A percentile compares a stretch with the other conserved stretches of the same genome.
These are phyloP conservation scores for Drosophila siamana DNA, from an alignment of 2,888 invertebrate species.

Conservation along the genomic window DNA sequence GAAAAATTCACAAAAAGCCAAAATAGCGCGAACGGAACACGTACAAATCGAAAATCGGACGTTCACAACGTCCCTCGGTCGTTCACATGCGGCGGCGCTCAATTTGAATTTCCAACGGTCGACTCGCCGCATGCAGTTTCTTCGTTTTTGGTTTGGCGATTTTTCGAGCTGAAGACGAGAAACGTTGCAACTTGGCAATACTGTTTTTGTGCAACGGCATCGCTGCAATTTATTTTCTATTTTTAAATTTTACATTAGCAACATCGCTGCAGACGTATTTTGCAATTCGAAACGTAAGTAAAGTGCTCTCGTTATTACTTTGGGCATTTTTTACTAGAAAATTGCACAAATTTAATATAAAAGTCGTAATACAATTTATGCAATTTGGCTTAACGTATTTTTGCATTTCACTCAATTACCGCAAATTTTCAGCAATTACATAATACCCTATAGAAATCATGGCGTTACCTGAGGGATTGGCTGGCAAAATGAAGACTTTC, in stretches of 20 bases:
- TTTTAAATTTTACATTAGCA: conserved; percentile 57
- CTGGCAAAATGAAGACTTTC: conserved; percentile 82
- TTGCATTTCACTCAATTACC: neutral
- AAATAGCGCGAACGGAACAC: conserved; percentile 78
- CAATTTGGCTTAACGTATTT: too few relatives aligned
- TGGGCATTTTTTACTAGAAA: neutral
- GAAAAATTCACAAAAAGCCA: conserved; percentile 80
- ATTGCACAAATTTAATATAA: neutral
- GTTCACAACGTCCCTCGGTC: conserved; percentile 60
- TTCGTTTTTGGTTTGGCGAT: neutral
- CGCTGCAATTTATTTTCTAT: conserved; percentile 50
- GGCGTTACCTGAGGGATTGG: conserved; percentile 84
- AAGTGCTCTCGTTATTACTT: conserved; percentile 5
- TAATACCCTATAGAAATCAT: conserved; percentile 69
- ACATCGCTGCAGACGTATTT: conserved; percentile 42
- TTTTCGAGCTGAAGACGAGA: conserved; percentile 21
- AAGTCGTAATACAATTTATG: neutral
- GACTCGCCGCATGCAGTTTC: neutral
- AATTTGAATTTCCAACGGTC: conserved; percentile 47
- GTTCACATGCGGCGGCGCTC: conserved; percentile 50
- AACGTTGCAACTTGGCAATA: conserved; percentile 31
- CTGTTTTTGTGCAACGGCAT: conserved; percentile 31
- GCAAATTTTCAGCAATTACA: conserved; percentile 64
- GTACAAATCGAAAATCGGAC: conserved; percentile 66
- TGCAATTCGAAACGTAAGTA: conserved; percentile 37